Base-by-base conservation (phyloP, 2,113 vertebrate species). In the Saccopteryx bilineata region DNA sequence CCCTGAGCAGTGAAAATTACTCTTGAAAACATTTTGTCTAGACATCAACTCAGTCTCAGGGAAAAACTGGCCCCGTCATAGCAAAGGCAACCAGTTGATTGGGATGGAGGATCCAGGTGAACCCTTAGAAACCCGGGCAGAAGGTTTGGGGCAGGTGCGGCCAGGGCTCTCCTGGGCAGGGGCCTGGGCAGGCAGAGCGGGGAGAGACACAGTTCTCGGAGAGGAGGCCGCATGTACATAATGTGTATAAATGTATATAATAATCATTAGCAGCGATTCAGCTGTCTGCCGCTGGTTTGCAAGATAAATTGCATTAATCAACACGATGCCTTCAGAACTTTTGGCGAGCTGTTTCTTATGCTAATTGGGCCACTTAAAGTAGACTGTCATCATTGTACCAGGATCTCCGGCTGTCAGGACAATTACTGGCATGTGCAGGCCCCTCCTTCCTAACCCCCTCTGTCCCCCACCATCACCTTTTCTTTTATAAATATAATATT, bases 231-330 rank as follows among this genome's bases (percentile, higher is more conserved):
- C 96, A 96, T 90, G 97, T 95, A 98, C 92, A 97, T 97, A 98
- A 97, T 88, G 56, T 97, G 95, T 97, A 98, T 97, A 98, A 98
- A 98, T 72, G 26, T 98, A 98, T 98, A 98, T 97, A 98, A 98
- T 98, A 98, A 98, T 98, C 98, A 98, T 98, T 98, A 98, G 97
- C 96, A 98, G 93, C 94, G 94, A 98, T 98, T 99, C 98, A 97
- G 96, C 72, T 97, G 98, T 98, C 98, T 98, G 98, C 97, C 31
- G 97, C 98, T 97, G 97, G 96, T 98, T 98, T 98, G 98, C 96
- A 98, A 99, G 98, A 99, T 98, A 99, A 98, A 99, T 99, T 98
- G 98, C 98, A 98, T 98, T 99, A 99, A 99, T 99, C 98, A 99
- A 98, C 98, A 98, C 96, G 98, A 98, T 98, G 98, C 98, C 98